Conservation (phyloP, 2,888 invertebrate genomes). For the Tholera decimalis region DNA sequence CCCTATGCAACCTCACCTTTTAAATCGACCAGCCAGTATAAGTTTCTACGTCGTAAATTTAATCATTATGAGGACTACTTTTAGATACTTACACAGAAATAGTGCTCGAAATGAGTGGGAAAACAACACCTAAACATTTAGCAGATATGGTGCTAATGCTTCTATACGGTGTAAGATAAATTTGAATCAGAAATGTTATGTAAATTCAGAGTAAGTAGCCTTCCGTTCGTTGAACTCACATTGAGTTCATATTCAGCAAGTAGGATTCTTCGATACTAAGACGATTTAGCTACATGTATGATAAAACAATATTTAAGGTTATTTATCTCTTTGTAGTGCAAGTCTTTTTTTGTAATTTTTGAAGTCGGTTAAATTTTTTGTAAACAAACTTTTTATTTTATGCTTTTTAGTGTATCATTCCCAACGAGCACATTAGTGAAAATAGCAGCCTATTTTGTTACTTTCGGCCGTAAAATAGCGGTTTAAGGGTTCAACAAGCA, state of each 20-base stretch:
- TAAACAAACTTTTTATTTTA: no score
- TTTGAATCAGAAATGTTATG: slow-evolving; percentile 3
- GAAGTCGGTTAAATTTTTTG: no score
- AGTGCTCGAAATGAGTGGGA: background rate
- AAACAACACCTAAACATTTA: background rate
- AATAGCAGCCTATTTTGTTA: no score
- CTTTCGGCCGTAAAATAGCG: no score
- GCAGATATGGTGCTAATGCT: background rate
- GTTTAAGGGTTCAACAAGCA: no score
- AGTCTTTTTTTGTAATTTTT: no score
- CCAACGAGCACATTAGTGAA: no score
- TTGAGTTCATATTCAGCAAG: background rate
- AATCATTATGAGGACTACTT: background rate
- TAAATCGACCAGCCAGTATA: background rate
- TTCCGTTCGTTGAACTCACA: slow-evolving; percentile 9
- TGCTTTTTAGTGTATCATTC: no score
- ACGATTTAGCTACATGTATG: background rate
- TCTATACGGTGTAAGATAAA: background rate
- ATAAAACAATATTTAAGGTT: no score
- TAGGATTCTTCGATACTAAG: background rate
- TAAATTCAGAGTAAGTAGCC: slow-evolving; percentile 3
- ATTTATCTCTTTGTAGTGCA: no score
- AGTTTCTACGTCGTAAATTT: background rate
- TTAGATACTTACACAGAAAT: background rate
- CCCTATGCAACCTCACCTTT: background rate